Conservation (phyloP, 2,888 invertebrate genomes). For the Nysson spinosus region DNA sequence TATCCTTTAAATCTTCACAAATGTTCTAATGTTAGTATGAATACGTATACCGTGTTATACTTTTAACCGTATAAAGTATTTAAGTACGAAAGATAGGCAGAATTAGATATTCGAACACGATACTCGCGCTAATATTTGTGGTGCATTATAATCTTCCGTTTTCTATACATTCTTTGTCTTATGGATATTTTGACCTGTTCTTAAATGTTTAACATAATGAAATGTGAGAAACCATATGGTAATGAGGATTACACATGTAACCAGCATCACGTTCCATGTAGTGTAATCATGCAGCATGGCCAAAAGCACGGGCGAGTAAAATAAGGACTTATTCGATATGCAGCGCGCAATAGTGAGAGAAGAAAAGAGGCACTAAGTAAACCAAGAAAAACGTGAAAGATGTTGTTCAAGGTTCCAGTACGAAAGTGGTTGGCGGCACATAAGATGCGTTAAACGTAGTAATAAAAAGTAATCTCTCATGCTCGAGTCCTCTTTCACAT, state of each 20-base stretch:
- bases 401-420: conserved; percentile 39
- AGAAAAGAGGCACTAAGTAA: background rate
- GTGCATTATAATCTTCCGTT: too few species aligned
- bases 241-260: conserved; percentile 36
- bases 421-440: conserved; percentile 69
- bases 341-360: conserved; percentile 30
- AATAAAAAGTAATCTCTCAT: background rate
- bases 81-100: too few species aligned
- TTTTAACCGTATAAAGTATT: too few species aligned
- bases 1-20: too few species aligned
- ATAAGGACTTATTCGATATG: conserved; percentile 41
- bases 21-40: too few species aligned
- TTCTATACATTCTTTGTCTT: too few species aligned
- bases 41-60: too few species aligned
- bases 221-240: conserved; percentile 1
- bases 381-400: conserved; percentile 4
- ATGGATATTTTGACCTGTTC: too few species aligned
- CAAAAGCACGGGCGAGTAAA: conserved; percentile 71
- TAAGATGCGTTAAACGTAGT: conserved; percentile 35
- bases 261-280: conserved; percentile 50
- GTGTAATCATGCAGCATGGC: conserved; percentile 73
- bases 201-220: too few species aligned
- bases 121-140: too few species aligned
- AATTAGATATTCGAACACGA: too few species aligned
- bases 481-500: conserved; percentile 32